These are phyloP conservation scores for Neria commutata DNA, from an alignment of 2,888 invertebrate species.

Conservation along the genomic window DNA sequence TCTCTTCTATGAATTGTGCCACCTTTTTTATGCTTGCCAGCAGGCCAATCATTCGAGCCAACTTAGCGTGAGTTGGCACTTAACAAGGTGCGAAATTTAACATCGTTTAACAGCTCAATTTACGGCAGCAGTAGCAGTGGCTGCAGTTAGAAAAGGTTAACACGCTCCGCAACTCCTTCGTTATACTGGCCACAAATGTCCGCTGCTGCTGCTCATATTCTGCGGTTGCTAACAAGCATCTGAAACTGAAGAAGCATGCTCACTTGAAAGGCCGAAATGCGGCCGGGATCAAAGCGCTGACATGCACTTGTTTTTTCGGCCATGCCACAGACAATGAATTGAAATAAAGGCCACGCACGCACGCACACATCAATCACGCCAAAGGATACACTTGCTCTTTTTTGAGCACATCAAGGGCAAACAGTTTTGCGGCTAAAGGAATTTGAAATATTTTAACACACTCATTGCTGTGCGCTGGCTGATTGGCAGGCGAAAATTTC, in stretches of 20 bases:
- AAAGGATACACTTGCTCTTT: not conserved
- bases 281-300: not conserved
- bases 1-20: too few relatives aligned
- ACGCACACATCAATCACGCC: not conserved
- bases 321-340: too few relatives aligned
- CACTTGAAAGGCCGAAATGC: not conserved
- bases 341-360: too few relatives aligned
- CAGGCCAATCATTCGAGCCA: not conserved
- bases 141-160: conserved; percentile 38
- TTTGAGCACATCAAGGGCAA: not conserved
- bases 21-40: too few relatives aligned
- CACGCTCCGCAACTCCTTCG: too few relatives aligned
- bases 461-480: not conserved
- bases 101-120: conserved; percentile 15
- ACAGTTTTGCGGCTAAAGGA: too few relatives aligned
- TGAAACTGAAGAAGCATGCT: not conserved
- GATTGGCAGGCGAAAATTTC: not conserved
- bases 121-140: conserved; percentile 20
- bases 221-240: not conserved
- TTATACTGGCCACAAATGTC: too few relatives aligned
- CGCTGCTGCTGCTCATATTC: too few relatives aligned
- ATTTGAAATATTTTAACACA: not conserved
- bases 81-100: conserved; percentile 12
- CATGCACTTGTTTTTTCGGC: not conserved
- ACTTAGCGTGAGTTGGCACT: too few relatives aligned